Evolutionary conservation across 1,140 invertebrate genomes (phyloP).

Genomic region (Babylonia areolata): DNA sequence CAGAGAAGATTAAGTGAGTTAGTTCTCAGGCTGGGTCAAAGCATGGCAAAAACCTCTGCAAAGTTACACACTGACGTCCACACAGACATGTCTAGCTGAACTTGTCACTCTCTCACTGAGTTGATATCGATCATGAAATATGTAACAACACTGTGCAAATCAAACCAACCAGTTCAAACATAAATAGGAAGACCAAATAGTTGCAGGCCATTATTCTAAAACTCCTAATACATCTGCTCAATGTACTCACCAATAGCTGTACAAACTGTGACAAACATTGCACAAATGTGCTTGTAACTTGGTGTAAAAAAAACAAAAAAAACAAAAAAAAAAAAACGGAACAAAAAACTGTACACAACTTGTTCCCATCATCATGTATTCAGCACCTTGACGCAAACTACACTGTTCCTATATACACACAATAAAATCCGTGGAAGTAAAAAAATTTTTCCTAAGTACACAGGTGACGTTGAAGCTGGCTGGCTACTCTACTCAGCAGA

Average conservation of each 20-base stretch:
- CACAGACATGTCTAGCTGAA: no score
- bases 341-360: neutral
- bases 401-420: neutral
- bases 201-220: neutral
- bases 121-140: no score
- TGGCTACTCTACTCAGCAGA: conserved; percentile 6
- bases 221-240: neutral
- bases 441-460: neutral
- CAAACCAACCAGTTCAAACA: neutral
- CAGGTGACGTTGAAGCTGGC: neutral
- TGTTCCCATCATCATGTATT: neutral
- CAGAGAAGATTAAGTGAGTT: no score
- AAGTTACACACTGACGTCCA: no score
- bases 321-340: neutral
- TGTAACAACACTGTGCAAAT: no score
- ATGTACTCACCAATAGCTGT: neutral
- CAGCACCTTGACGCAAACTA: neutral
- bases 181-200: neutral
- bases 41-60: no score
- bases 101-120: no score
- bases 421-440: neutral
- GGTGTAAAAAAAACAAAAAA: no score
- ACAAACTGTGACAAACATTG: neutral
- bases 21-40: no score
- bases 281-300: neutral